phyloP scores from a whole-genome alignment of 2,888 invertebrate genomes.

The Calameuta idolon region DNA sequence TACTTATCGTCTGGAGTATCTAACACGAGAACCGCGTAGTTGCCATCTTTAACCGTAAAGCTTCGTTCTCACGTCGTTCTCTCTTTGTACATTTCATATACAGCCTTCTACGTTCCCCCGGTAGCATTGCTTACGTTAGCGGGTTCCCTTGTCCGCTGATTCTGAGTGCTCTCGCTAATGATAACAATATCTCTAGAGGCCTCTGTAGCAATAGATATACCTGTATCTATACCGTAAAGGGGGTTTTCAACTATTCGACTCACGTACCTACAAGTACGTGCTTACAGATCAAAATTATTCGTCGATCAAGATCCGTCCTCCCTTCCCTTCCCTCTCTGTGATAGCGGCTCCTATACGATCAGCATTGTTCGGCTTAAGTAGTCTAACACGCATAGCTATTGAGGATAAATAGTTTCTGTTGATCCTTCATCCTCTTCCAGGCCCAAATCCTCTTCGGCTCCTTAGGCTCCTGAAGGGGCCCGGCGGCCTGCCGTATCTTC shows the following conservation, averaged over 20 bases:
- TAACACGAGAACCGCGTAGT: conserved; percentile 1
- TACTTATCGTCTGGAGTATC: neutral
- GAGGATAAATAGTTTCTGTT: conserved; percentile 7
- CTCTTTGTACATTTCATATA: neutral
- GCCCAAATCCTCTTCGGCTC: neutral
- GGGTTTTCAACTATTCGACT: neutral
- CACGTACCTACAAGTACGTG: neutral
- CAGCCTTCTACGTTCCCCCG: neutral
- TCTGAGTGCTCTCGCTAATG: neutral
- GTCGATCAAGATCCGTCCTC: conserved; percentile 27
- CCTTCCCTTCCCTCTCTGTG: neutral
- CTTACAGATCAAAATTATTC: conserved; percentile 22
- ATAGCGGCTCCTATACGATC: conserved; percentile 22
- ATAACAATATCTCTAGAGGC: neutral
- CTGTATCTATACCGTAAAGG: neutral
- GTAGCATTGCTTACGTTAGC: neutral
- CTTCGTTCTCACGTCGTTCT: neutral
- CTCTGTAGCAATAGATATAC: neutral
- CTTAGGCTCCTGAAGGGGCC: neutral
- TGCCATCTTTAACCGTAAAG: neutral
- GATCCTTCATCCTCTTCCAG: neutral
- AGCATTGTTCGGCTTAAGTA: conserved; percentile 23
- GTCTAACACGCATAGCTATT: neutral
- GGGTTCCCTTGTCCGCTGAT: neutral
- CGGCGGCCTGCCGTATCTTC: conserved; percentile 24